Evolutionary conservation across 2,888 invertebrate species (phyloP).

Genomic region (Leistus spinibarbis): DNA sequence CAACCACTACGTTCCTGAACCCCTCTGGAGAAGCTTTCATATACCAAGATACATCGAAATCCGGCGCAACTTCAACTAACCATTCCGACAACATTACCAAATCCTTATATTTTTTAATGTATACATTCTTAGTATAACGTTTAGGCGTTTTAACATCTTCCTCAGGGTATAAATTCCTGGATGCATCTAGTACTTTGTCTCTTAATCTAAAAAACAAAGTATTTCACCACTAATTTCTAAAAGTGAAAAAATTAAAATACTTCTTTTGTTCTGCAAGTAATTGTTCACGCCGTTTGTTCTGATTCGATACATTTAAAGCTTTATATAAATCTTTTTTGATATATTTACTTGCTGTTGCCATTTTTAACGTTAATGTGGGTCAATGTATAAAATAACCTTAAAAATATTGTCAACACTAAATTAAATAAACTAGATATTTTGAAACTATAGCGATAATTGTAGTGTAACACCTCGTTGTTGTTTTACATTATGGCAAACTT

Average conservation of each 20-base stretch:
- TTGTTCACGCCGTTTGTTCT: slow-evolving; percentile 59
- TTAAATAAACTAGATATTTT: background rate
- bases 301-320: background rate
- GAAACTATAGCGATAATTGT: background rate
- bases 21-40: slow-evolving; percentile 85
- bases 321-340: slow-evolving; percentile 21
- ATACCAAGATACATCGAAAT: slow-evolving; percentile 74
- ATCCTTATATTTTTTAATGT: slow-evolving; percentile 52
- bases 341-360: slow-evolving; percentile 4
- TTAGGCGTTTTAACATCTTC: slow-evolving; percentile 50
- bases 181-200: slow-evolving; percentile 58
- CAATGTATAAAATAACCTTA: background rate
- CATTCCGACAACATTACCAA: slow-evolving; percentile 92
- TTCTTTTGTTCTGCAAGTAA: slow-evolving; percentile 65
- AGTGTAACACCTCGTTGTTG: no score
- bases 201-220: slow-evolving; percentile 57
- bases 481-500: no score
- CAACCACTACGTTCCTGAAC: slow-evolving; percentile 79
- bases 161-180: slow-evolving; percentile 59
- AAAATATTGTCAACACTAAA: background rate
- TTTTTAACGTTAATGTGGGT: background rate
- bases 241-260: slow-evolving; percentile 55
- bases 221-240: slow-evolving; percentile 6
- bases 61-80: slow-evolving; percentile 84
- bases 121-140: slow-evolving; percentile 43